Conservation (phyloP, 2,888 invertebrate genomes). For the Drosophila pseudotakahashii region DNA sequence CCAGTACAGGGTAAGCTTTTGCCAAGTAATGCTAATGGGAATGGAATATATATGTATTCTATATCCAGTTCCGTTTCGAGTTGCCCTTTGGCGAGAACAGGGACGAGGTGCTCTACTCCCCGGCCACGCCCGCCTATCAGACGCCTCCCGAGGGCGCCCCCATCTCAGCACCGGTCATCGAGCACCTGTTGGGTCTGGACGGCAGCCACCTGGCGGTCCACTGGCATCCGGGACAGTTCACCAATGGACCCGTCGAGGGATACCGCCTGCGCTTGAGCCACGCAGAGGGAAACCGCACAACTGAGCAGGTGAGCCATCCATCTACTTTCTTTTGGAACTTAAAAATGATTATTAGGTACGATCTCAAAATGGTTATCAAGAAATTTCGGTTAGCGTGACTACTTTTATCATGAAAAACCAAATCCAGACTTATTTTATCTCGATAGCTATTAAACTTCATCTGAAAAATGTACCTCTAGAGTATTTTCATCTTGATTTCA, state of each 20-base stretch:
- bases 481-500: neutral
- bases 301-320: constrained; percentile 86
- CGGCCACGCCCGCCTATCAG: constrained; percentile 90
- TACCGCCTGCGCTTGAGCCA: constrained; percentile 87
- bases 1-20: constrained; percentile 90
- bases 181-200: constrained; percentile 91
- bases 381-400: no score
- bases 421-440: no score
- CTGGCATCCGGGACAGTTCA: constrained; percentile 94
- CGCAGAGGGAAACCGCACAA: constrained; percentile 84
- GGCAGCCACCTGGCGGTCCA: constrained; percentile 93
- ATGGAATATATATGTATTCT: neutral
- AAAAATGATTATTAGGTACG: no score
- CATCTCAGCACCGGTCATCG: constrained; percentile 90
- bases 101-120: constrained; percentile 89
- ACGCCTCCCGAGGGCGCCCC: constrained; percentile 91
- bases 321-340: no score
- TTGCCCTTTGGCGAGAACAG: constrained; percentile 89
- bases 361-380: no score
- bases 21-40: no score
- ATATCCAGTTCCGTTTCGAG: constrained; percentile 92
- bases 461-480: no score
- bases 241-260: constrained; percentile 94
- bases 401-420: no score
- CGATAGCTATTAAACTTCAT: no score